Base-by-base conservation (phyloP, 1,140 invertebrate species). In the Bombus polaris region DNA sequence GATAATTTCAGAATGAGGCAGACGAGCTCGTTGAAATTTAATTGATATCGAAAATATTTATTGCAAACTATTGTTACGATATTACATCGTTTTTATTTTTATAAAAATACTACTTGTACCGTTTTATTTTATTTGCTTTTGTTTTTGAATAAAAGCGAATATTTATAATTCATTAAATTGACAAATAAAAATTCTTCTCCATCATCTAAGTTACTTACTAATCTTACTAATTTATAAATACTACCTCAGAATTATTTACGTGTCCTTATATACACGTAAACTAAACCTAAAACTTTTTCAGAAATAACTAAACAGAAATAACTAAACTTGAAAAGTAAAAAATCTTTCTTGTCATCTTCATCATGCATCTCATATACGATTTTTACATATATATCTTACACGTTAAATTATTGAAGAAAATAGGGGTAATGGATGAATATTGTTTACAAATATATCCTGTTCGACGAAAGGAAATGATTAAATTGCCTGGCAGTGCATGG, bases 401-500 rank as follows among this genome's bases (percentile, higher is more conserved):
- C 3, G 28, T 35, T 3, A 18, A 25, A 25, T 9, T 42, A 77
- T 39, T 37, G 5, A n/a, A 57, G 4, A 75, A 57, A 35, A 13
- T 12, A 2, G 6, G 35, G 0, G 18, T n/a, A 65, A 42, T 15
- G 15, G 8, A 10, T 3, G 42, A 47, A 70, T 39, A 59, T 39
- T 53, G 35, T 73, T 85, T 81, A n/a, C 59, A 57, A 62, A 10
- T 72, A 74, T 13, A 62, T 2, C 28, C 25, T 37, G 1, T 53
- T 66, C 3, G 47, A 25, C 15, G 12, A 15, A 73, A 25, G 70
- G 22, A 73, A 62, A 12, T 1, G 68, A 13, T 87, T 57, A 47
- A 75, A 80, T 73, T 81, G 66, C 28, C 12, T 88, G 74, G 37
- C 39, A 76, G 32, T 81, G 53, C 28, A 71, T n/a, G 15, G 66